Evolutionary conservation across 2,888 invertebrate species (phyloP).

Genomic region (Thera obeliscata): DNA sequence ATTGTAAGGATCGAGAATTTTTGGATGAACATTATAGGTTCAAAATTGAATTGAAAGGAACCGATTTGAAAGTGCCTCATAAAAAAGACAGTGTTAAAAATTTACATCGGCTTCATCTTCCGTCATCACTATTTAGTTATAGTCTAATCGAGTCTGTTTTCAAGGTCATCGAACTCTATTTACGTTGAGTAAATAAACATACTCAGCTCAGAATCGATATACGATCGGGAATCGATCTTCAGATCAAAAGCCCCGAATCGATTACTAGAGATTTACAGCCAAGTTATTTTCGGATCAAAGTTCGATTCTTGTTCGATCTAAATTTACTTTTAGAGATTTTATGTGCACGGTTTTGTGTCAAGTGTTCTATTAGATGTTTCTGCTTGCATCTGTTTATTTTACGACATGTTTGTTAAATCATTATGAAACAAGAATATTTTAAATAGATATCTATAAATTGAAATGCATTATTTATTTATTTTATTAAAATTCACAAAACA

Average conservation of each 20-base stretch:
- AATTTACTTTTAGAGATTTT: conserved; percentile 34
- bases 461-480: too few relatives aligned
- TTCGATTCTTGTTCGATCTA: conserved; percentile 47
- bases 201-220: conserved; percentile 46
- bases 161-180: conserved; percentile 21
- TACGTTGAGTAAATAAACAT: conserved; percentile 15
- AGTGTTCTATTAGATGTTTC: conserved; percentile 30
- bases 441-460: too few relatives aligned
- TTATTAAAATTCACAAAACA: too few relatives aligned
- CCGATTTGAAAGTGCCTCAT: too few relatives aligned
- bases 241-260: conserved; percentile 64
- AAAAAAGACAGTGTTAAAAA: too few relatives aligned
- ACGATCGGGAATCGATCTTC: conserved; percentile 50
- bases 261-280: conserved; percentile 58
- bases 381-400: conserved; percentile 18
- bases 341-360: conserved; percentile 40
- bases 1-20: too few relatives aligned
- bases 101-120: too few relatives aligned
- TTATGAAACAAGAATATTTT: too few relatives aligned
- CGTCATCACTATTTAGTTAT: too few relatives aligned
- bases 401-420: background rate
- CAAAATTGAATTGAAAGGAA: too few relatives aligned
- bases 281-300: conserved; percentile 68
- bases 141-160: background rate
- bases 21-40: too few relatives aligned